A percentile compares a stretch with the other conserved stretches of the same genome.
These are phyloP conservation scores for Gnathonemus longibarbis DNA, from an alignment of 2,113 vertebrate species.

Conservation along the genomic window DNA sequence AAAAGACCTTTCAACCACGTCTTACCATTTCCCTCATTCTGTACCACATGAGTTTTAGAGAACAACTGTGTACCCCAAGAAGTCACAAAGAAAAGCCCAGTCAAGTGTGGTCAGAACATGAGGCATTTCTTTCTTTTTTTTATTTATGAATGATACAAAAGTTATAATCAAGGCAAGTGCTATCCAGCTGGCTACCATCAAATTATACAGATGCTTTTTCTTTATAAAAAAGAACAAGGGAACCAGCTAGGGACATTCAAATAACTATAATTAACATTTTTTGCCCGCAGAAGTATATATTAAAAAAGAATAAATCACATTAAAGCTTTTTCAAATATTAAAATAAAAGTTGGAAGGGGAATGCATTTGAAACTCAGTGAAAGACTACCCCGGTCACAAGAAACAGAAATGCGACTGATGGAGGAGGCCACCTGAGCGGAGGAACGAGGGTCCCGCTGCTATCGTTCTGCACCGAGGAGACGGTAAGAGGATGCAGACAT, in stretches of 20 bases:
- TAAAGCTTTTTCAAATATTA: slow-evolving; percentile 13
- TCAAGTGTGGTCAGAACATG: background rate
- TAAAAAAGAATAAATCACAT: background rate
- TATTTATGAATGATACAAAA: background rate
- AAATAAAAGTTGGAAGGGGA: slow-evolving; percentile 14
- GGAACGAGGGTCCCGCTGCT: background rate
- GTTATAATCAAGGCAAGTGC: background rate
- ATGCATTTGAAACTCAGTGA: background rate
- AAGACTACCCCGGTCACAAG: background rate
- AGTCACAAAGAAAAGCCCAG: background rate
- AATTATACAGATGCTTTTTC: slow-evolving; percentile 10
- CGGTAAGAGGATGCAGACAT: background rate
- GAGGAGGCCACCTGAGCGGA: background rate
- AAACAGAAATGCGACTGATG: background rate
- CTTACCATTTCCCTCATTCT: background rate
- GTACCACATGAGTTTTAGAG: background rate
- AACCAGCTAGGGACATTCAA: slow-evolving; percentile 6
- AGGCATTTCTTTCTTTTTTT: background rate
- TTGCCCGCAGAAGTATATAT: background rate
- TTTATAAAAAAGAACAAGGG: background rate
- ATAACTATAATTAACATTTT: slow-evolving; percentile 19
- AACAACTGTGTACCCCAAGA: background rate
- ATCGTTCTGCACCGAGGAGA: background rate
- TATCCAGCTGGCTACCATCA: slow-evolving; percentile 4
- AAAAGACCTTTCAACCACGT: background rate